phyloP scores from a whole-genome alignment of 2,797 vertebrate genomes.

The Amphiprion clarkii region DNA sequence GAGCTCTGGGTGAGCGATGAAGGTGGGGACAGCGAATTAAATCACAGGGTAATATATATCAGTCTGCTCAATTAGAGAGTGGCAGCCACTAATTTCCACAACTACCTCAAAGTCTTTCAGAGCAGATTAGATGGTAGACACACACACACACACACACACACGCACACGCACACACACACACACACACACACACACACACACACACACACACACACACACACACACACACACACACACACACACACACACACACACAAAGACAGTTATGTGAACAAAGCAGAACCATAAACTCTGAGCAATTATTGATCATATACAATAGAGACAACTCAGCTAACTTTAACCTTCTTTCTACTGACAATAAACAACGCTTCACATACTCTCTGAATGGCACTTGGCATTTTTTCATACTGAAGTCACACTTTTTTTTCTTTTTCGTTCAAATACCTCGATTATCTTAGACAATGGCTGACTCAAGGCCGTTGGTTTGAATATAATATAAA shows the following conservation, averaged over 20 bases:
- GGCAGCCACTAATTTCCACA: conserved; percentile 31
- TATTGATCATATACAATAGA: background rate
- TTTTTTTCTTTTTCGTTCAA: conserved; percentile 14
- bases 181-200: too few relatives aligned
- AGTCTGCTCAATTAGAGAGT: conserved; percentile 47
- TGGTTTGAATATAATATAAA: conserved; percentile 11
- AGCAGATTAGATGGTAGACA: conserved; percentile 4
- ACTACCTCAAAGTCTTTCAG: conserved; percentile 24
- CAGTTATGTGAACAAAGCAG: background rate
- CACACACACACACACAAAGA: background rate
- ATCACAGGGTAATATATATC: conserved; percentile 43
- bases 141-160: background rate
- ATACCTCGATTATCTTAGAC: background rate
- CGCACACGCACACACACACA: background rate
- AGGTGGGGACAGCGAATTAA: conserved; percentile 28
- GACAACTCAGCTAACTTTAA: background rate
- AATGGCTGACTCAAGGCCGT: background rate
- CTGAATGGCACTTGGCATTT: background rate
- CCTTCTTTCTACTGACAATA: background rate
- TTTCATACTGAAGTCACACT: conserved; percentile 7
- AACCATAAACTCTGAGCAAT: background rate
- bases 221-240: background rate
- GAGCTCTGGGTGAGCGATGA: conserved; percentile 3
- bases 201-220: background rate
- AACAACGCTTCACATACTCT: background rate